Conservation (phyloP, 2,888 invertebrate species). For the Orthosia incerta region DNA sequence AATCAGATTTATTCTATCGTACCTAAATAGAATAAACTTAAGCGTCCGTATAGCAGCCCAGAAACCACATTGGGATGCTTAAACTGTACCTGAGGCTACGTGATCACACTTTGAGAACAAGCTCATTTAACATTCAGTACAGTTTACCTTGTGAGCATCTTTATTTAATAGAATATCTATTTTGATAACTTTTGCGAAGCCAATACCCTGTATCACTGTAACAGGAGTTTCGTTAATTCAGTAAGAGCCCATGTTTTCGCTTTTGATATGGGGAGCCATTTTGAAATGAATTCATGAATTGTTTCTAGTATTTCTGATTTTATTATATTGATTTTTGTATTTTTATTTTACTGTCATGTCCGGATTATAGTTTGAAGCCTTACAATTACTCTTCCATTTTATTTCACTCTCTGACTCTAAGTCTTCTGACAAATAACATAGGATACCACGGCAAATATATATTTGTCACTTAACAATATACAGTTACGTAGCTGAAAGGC, state of each 20-base stretch:
- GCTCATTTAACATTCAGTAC: conserved; percentile 50
- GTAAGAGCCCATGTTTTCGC: conserved; percentile 17
- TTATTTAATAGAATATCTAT: conserved; percentile 57
- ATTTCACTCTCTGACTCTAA: not conserved
- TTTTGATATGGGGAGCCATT: conserved; percentile 11
- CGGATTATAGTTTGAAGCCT: too few relatives aligned
- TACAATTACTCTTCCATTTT: not conserved
- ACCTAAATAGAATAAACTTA: conserved; percentile 14
- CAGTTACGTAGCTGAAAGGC: accelerated
- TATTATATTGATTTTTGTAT: too few relatives aligned
- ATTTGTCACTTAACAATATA: not conserved
- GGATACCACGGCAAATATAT: too few relatives aligned
- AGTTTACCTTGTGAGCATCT: conserved; percentile 31
- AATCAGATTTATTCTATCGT: not conserved
- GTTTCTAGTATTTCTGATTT: conserved; percentile 14
- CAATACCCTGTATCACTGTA: conserved; percentile 17
- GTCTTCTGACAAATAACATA: not conserved
- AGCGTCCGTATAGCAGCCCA: not conserved
- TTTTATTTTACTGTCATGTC: too few relatives aligned
- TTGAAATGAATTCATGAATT: conserved; percentile 7
- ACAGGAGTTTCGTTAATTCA: conserved; percentile 39
- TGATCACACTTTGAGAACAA: conserved; percentile 47
- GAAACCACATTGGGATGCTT: conserved; percentile 55
- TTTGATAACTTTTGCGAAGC: conserved; percentile 49
- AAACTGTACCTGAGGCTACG: conserved; percentile 56